Percentiles rank a stretch among this genome's conserved stretches.
These are phyloP conservation scores for Xerus inauris DNA, from an alignment of 2,113 vertebrate species.

Conservation along the genomic window DNA sequence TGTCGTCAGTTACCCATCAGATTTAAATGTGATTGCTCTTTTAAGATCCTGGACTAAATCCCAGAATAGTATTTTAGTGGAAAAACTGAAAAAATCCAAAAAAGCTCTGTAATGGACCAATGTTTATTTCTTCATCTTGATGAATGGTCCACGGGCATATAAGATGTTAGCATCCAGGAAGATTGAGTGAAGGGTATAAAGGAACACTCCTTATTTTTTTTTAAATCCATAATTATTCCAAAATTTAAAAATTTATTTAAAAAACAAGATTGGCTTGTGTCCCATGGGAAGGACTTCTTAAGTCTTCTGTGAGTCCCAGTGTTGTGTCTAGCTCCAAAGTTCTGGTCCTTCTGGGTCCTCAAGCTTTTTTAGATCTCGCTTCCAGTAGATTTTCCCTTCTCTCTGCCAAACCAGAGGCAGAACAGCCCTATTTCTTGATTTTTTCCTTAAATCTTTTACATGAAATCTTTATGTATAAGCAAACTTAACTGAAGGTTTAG, in stretches of 20 bases:
- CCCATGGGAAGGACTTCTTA: neutral
- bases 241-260: neutral
- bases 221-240: neutral
- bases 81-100: neutral
- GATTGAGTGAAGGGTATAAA: neutral
- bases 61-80: neutral
- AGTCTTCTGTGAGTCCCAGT: neutral
- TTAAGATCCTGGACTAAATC: neutral
- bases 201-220: neutral
- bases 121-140: neutral
- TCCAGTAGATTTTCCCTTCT: neutral
- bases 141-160: neutral
- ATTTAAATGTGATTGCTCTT: neutral
- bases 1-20: neutral
- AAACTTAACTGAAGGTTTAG: neutral
- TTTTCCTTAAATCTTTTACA: neutral
- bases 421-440: neutral
- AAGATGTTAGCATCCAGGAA: neutral
- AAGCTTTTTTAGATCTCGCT: neutral
- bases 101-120: neutral
- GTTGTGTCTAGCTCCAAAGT: neutral
- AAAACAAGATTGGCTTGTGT: neutral
- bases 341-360: neutral
- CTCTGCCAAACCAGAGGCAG: neutral
- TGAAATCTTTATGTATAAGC: neutral